A percentile compares a stretch with the other conserved stretches of the same genome.
Conservation (phyloP, 1,140 invertebrate species). For the Plectrocnemia conspersa region DNA sequence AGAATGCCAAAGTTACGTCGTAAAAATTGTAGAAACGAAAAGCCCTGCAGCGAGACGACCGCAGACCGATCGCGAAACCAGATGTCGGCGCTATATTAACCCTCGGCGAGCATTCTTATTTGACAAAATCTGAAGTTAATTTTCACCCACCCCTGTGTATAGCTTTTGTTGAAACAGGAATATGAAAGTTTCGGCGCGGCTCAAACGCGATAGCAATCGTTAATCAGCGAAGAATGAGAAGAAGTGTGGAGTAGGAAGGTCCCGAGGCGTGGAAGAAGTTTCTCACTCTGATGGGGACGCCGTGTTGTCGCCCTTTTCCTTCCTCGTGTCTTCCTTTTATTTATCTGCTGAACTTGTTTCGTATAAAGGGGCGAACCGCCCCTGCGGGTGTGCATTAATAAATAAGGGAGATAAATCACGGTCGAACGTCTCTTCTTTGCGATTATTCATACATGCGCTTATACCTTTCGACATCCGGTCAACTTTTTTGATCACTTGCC, state of each 20-base stretch:
- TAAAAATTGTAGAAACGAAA: too few relatives aligned
- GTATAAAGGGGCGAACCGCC: not conserved
- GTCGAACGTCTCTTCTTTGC: not conserved
- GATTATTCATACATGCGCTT: constrained; percentile 1
- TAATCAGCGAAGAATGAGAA: not conserved
- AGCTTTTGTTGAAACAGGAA: too few relatives aligned
- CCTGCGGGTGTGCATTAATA: not conserved
- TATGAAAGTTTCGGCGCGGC: not conserved
- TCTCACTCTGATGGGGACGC: not conserved
- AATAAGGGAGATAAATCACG: constrained; percentile 5
- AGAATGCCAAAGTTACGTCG: too few relatives aligned
- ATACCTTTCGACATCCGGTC: not conserved
- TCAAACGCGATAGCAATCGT: not conserved
- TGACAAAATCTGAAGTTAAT: too few relatives aligned
- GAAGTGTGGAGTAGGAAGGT: not conserved
- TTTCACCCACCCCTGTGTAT: too few relatives aligned
- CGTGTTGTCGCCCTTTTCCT: constrained; percentile 10
- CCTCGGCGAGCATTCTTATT: too few relatives aligned
- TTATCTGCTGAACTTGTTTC: not conserved
- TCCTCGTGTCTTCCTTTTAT: not conserved
- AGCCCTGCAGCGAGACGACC: too few relatives aligned
- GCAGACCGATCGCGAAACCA: too few relatives aligned
- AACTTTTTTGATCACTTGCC: too few relatives aligned
- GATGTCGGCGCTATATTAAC: too few relatives aligned
- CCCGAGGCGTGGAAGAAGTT: not conserved